Base-by-base conservation (phyloP, 2,113 vertebrate species). In the Penelope pileata region DNA sequence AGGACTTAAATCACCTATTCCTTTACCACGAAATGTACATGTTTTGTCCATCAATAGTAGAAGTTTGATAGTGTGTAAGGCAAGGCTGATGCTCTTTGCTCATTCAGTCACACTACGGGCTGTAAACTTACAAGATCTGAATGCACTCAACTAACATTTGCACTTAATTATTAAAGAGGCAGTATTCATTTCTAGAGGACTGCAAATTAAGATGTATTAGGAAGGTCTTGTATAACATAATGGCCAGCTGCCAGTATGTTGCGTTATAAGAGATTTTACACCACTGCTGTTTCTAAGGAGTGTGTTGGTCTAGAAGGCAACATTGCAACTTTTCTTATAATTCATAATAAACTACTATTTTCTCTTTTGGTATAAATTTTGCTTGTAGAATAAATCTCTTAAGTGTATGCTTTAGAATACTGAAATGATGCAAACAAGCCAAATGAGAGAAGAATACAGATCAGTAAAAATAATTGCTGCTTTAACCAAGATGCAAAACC, bases 171-270 rank as follows among this genome's bases (percentile, higher is more conserved):
- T 96, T 88, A 92, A 97, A 97, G 98, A 98, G 98, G 96, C 97
- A 97, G 98, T 98, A 97, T 98, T 95, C 67, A 42, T 96, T 97
- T 98, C 95, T 95, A 77, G 75, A 94, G 96, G 97, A 95, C 97
- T 88, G 47, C 88, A 91, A 76, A 88, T 80, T 85, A 88, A 86
- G 86, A 58, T 73, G 4, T 45, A 54, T 81, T 64, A 45, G 73
- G 67, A 34, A 30, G 26, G 30, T 54, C 30, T 88, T 83, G 84
- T 86, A 32, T 32, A 75, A 51, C 22, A 29, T 54, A 69, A 45
- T 30, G n/a, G 62, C 58, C 62, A 19, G 36, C 72, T 90, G 83
- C 80, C 70, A 83, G 26, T 29, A 19, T 26, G 17, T 69, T 79
- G 24, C 72, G 40, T 85, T 82, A 43, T 24, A 73, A 73, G 73